phyloP scores from a whole-genome alignment of 2,113 vertebrate genomes.

The Montifringilla adamsi region DNA sequence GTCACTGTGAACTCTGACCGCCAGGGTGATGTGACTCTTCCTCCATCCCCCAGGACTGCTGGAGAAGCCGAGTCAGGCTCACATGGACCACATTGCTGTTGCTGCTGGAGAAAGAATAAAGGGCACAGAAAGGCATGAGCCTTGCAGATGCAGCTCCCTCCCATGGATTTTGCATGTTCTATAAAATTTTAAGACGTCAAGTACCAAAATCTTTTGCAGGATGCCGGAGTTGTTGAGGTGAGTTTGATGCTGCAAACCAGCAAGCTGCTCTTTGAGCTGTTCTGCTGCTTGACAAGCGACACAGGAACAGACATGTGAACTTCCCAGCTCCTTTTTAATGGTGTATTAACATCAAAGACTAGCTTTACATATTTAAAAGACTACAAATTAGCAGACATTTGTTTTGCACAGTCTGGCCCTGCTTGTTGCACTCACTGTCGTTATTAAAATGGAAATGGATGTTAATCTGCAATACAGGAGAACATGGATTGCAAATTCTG shows the following conservation, averaged over 20 bases:
- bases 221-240: not conserved
- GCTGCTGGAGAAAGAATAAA: not conserved
- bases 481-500: not conserved
- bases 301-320: not conserved
- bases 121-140: not conserved
- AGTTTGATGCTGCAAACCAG: not conserved
- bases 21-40: not conserved
- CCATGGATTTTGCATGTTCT: not conserved
- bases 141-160: not conserved
- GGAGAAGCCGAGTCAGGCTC: not conserved
- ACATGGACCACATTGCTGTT: not conserved
- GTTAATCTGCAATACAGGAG: not conserved
- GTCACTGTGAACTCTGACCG: not conserved
- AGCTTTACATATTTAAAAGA: conserved; percentile 38
- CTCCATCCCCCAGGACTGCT: not conserved
- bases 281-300: not conserved
- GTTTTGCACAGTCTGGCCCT: conserved; percentile 9
- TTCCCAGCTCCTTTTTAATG: not conserved
- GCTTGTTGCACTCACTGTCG: not conserved
- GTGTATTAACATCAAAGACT: conserved; percentile 1
- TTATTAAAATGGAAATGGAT: conserved; percentile 37
- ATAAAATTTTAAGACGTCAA: not conserved
- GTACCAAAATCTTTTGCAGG: not conserved
- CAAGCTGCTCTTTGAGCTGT: not conserved
- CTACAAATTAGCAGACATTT: conserved; percentile 19